Percentiles rank a stretch among this genome's conserved stretches.
phyloP scores from a whole-genome alignment of 30 jellyfish, hydroid and myxozoan species.

The Haliclystus octoradiatus region DNA sequence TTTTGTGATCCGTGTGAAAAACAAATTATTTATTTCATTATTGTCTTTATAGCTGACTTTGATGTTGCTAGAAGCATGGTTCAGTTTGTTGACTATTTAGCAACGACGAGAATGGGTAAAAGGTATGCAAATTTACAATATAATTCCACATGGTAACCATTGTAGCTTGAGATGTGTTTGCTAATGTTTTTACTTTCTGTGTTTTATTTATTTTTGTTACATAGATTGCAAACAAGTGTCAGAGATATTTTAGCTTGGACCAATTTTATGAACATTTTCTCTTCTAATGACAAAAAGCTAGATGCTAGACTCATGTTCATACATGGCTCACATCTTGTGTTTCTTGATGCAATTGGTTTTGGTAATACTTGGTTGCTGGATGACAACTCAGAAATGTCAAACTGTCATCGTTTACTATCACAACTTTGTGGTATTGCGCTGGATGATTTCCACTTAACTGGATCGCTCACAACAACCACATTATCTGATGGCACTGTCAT shows the following conservation, averaged over 20 bases:
- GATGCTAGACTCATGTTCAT: constrained; percentile 27
- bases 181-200: not conserved
- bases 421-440: not conserved
- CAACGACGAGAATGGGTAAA: constrained; percentile 58
- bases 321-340: constrained; percentile 82
- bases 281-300: constrained; percentile 1
- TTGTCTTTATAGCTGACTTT: not conserved
- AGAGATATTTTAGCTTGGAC: constrained; percentile 83
- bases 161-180: not conserved
- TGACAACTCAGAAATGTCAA: not conserved
- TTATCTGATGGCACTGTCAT: constrained; percentile 1
- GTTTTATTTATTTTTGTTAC: not conserved
- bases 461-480: not conserved
- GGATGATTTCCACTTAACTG: not conserved
- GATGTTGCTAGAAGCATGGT: not conserved
- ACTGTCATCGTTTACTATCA: not conserved
- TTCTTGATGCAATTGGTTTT: constrained; percentile 84
- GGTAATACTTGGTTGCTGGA: constrained; percentile 13
- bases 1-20: not conserved
- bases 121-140: too few relatives aligned
- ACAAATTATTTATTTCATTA: too few relatives aligned
- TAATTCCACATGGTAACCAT: too few relatives aligned
- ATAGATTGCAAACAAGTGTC: constrained; percentile 53
- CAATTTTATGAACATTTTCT: constrained; percentile 43
- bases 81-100: constrained; percentile 49